phyloP scores from a whole-genome alignment of 53 echinoderm and acorn worm genomes.

The Paracentrotus lividus region DNA sequence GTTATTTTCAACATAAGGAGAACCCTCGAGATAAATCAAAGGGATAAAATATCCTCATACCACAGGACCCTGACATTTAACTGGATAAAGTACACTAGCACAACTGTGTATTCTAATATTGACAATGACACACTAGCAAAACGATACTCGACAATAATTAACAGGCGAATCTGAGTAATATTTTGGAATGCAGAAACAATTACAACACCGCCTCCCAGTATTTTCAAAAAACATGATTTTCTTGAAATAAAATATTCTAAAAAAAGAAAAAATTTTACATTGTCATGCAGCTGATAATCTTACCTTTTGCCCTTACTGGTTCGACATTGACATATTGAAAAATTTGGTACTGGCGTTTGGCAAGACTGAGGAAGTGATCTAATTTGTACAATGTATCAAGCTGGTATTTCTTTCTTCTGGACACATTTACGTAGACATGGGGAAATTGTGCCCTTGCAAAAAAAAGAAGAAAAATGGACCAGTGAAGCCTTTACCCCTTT shows the following conservation, averaged over 20 bases:
- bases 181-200: constrained; percentile 33
- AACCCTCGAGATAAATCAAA: neutral
- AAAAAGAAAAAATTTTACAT: too few species aligned
- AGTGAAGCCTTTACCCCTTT: neutral
- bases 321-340: neutral
- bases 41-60: neutral
- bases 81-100: neutral
- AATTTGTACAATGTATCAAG: neutral
- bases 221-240: neutral
- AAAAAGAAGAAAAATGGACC: neutral
- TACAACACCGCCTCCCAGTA: neutral
- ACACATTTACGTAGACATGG: neutral
- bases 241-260: too few species aligned
- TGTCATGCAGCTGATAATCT: constrained; percentile 6
- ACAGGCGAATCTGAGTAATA: constrained; percentile 30
- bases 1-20: too few species aligned
- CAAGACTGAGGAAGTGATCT: neutral
- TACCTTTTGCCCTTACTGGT: neutral
- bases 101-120: neutral
- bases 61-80: neutral
- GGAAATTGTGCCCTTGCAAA: neutral
- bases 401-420: too few species aligned
- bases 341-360: constrained; percentile 39
- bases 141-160: neutral
- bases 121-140: constrained; percentile 1